A percentile compares a stretch with the other conserved stretches of the same genome.
Conservation (phyloP, 2,113 vertebrate species). For the Chionodraco myersi region DNA sequence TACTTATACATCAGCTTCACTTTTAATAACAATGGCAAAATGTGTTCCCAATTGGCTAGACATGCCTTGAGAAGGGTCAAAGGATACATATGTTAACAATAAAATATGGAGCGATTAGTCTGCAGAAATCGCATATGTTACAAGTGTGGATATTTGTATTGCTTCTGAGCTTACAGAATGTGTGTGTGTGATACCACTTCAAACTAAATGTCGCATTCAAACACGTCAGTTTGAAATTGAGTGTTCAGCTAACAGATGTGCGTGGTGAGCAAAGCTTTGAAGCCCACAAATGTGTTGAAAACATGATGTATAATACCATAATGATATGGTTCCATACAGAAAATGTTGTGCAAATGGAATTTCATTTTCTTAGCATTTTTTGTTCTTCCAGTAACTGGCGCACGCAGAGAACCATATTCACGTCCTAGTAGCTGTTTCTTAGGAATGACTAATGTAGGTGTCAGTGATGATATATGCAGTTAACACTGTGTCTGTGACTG, state of each 20-base stretch:
- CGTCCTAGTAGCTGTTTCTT: background rate
- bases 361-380: background rate
- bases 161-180: background rate
- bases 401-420: background rate
- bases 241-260: slow-evolving; percentile 16
- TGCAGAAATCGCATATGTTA: background rate
- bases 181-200: slow-evolving; percentile 4
- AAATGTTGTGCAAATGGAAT: background rate
- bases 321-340: background rate
- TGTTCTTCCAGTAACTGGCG: background rate
- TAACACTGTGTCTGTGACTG: background rate
- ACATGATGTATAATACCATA: slow-evolving; percentile 3
- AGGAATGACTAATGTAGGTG: background rate
- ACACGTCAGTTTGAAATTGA: background rate
- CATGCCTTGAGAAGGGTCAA: background rate
- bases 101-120: background rate
- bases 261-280: slow-evolving; percentile 19
- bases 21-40: background rate
- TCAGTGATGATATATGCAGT: background rate
- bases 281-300: slow-evolving; percentile 5
- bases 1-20: background rate
- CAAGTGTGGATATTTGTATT: background rate
- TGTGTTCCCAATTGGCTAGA: background rate
- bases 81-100: background rate
- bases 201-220: slow-evolving; percentile 5